These are phyloP conservation scores for Pelvicachromis taeniatus DNA, from an alignment of 2,113 vertebrate species.

Conservation along the genomic window DNA sequence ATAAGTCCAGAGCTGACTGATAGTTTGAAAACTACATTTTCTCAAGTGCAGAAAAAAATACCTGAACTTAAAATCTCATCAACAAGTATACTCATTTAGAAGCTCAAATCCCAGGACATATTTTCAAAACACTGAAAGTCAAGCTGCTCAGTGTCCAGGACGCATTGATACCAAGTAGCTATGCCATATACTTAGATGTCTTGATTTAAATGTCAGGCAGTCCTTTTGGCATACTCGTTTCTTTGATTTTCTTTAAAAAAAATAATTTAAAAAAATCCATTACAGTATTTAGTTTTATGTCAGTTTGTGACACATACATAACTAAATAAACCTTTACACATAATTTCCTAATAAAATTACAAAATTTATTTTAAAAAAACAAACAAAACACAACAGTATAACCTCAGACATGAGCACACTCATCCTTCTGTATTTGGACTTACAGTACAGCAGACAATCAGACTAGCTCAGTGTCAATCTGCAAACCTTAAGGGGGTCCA, in stretches of 20 bases:
- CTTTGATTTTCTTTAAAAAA: neutral
- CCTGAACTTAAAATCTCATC: neutral
- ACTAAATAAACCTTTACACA: neutral
- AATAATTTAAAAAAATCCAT: neutral
- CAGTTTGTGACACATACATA: neutral
- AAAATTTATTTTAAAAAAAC: no score
- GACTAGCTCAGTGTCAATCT: neutral
- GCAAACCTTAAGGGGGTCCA: neutral
- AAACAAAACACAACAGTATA: neutral
- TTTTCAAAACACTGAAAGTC: neutral
- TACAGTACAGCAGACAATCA: neutral
- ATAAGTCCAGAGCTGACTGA: neutral
- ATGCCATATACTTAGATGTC: neutral
- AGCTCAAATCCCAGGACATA: neutral
- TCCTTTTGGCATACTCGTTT: neutral
- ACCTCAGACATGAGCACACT: neutral
- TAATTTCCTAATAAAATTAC: neutral
- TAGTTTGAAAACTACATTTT: neutral
- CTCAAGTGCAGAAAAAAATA: neutral
- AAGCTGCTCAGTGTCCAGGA: neutral
- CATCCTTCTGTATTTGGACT: neutral
- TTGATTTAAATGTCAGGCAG: neutral
- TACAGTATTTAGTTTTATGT: neutral
- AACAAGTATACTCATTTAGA: neutral
- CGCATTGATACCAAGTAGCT: neutral